Base-by-base conservation (phyloP, 2,888 invertebrate genomes). In the Agriopis aurantiaria region DNA sequence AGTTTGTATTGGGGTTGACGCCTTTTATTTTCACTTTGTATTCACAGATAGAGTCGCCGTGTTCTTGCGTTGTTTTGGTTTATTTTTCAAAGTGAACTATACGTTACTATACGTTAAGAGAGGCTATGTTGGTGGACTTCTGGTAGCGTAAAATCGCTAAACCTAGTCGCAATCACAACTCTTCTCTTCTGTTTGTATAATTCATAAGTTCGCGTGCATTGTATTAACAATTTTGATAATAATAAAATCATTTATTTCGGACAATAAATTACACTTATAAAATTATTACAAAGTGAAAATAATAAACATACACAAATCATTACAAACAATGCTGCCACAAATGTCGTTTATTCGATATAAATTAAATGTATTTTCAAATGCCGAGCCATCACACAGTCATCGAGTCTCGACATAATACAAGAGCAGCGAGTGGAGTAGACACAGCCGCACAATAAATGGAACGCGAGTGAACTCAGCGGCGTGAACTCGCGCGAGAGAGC, bases 1-100 rank as follows among this genome's bases (percentile, higher is more conserved):
- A 8, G n/a, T 41, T 3, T 14, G 58, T 12, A 59, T 58, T 59
- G 59, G 45, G 17, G 45, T 10, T 5, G 61, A 45, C 40, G 23
- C 43, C 52, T 52, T 68, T 57, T 57, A 57, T 57, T 68, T 49
- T 14, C 61, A 43, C 58, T 3, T 33, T 46, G 6, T 57, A 12
- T n/a, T 12, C 8, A 7, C 40, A n/a, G 40, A 53, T 40, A 55
- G 40, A n/a, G 40, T 40, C 9, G 33, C 9, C 17, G 58, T 33
- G 8, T 59, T 59, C 11, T 10, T 14, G 4, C 0, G 5, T 43
- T 43, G 10, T 7, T 57, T 41, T 14, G 14, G 10, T 56, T 43
- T 14, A 8, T 14, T 53, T 33, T 40, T 1, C 4, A 14, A 3
- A 8, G 0, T n/a, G 3, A 49, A 14, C 14, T 14, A 3, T 49